Base-by-base conservation (phyloP, 1,140 invertebrate genomes). In the Agrypnia vestita region DNA sequence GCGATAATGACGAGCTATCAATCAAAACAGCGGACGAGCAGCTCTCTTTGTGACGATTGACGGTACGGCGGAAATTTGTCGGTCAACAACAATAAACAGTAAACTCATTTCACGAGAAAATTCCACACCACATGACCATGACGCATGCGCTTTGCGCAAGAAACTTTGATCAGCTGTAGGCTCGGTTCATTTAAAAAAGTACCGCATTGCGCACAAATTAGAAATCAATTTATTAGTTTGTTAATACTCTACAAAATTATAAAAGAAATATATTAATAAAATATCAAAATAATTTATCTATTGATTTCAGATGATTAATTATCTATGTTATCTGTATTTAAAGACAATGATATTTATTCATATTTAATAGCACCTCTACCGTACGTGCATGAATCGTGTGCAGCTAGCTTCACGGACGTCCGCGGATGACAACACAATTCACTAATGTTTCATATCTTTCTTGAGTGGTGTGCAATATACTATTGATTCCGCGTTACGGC, bases 161-260 rank as follows among this genome's bases (percentile, higher is more conserved):
- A 49, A 43, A 76, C 59, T 51, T 64, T 76, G 75, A 76, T 76
- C 61, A 64, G 61, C 61, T 47, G 46, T 15, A n/a, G 11, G 13
- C 17, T 0, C 10, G 71, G 49, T 15, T 53, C 71, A 73, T 53
- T 25, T 21, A 12, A 21, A 76, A 43, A 47, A 0, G 61, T 67
- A 25, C 0, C 0, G 43, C 15, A 61, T 25, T 44, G 53, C 56
- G 56, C 47, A 56, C 7, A 12, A 4, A 25, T 25, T 3, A 19
- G 25, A 64, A 62, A 64, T 10, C 4, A 17, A 17, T 59, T 17
- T 3, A 8, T 59, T 17, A 3, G 15, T 3, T 3, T 9, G 21
- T 35, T 12, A 59, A 59, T 6, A 21, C 13, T n/a, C n/a, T 59
- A 59, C 17, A 17, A 3, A 6, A 35, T 3, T 21, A n/a, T 21